Base-by-base conservation (phyloP, 2,113 vertebrate species). In the Argyrosomus japonicus region DNA sequence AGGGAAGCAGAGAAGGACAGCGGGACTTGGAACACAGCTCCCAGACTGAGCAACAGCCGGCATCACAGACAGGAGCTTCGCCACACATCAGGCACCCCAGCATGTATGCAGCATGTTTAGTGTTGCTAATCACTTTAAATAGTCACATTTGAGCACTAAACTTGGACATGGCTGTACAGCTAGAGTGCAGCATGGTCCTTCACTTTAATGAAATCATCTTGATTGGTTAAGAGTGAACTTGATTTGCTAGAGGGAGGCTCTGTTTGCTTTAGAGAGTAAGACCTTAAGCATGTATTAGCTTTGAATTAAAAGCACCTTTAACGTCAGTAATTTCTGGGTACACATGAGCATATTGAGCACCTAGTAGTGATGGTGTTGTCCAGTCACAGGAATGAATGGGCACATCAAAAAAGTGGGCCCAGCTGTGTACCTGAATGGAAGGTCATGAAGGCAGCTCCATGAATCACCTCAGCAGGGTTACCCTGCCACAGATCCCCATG, bases 371-470 rank as follows among this genome's bases (percentile, higher is more conserved):
- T 56, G 57, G 51, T 43, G 25, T 53, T 81, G 68, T 79, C 53
- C 32, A 12, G 68, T 81, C 58, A 32, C 23, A 77, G 58, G 50
- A 82, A 88, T 80, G 82, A 83, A 87, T 85, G 83, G 69, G 67
- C 64, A 72, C 48, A 77, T 69, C 25, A 54, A 83, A 74, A 79
- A 73, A 90, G 85, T 75, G 80, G 89, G 83, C 74, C 73, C 90
- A 84, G 89, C 83, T 88, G 88, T 86, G 87, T 81, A 81, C 82
- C 91, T 87, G 89, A 92, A 83, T 70, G 82, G 89, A 94, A 95
- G 94, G 94, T 95, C 93, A 86, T 64, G 64, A 76, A 80, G 87
- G 89, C 89, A 91, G 88, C 85, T 75, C 85, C 86, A 94, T 95
- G 90, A 93, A 95, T 95, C 93, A 93, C 84, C 90, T 71, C 81